phyloP scores from a whole-genome alignment of 2,888 invertebrate species.

The Heliconius aoede region DNA sequence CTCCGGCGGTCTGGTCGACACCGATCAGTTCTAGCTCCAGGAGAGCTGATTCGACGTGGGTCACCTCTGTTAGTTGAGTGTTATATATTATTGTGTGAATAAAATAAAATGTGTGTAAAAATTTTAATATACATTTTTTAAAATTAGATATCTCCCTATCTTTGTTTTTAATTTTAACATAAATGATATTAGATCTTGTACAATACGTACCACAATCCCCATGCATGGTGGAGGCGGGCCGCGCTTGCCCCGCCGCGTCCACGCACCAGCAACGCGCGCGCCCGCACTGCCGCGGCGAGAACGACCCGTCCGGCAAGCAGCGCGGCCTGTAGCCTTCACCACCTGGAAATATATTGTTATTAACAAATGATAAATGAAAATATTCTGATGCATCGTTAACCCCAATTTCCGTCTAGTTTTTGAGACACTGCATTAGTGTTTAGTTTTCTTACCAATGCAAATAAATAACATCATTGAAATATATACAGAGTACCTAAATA shows the following conservation, averaged over 20 bases:
- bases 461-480: no score
- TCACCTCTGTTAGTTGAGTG: conserved; percentile 80
- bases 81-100: not conserved
- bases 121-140: no score
- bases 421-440: no score
- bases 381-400: no score
- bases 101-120: no score
- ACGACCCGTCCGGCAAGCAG: conserved; percentile 88
- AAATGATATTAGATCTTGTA: conserved; percentile 51
- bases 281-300: conserved; percentile 90
- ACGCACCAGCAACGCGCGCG: conserved; percentile 92
- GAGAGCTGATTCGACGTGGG: conserved; percentile 89
- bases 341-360: conserved; percentile 52
- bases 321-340: conserved; percentile 82
- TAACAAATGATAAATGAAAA: no score
- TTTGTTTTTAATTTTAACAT: no score
- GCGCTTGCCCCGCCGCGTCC: conserved; percentile 87
- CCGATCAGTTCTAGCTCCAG: conserved; percentile 89
- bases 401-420: no score
- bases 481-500: no score
- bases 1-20: conserved; percentile 80
- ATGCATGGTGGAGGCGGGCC: conserved; percentile 53
- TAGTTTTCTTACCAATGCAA: no score
- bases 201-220: conserved; percentile 65
- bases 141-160: no score